A percentile compares a stretch with the other conserved stretches of the same genome.
Conservation (phyloP, 2,888 invertebrate genomes). For the Lithophane leautieri region DNA sequence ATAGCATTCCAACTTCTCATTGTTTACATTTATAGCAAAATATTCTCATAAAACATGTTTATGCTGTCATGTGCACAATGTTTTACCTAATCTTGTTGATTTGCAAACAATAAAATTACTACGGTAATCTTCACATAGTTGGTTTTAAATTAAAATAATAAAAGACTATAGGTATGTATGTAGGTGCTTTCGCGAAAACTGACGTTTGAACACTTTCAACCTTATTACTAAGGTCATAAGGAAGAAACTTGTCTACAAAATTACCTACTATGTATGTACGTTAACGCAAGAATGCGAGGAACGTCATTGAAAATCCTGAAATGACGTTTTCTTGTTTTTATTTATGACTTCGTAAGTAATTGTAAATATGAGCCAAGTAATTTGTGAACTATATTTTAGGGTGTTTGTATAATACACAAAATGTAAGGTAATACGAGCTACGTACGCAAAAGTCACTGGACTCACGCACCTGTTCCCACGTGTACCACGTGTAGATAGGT, state of each 20-base stretch:
- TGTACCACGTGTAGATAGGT: neutral
- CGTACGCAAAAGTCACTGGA: too few relatives aligned
- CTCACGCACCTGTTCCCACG: neutral
- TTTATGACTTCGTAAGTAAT: neutral
- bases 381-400: neutral
- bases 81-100: slow-evolving; percentile 51
- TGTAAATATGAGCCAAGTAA: neutral
- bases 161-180: neutral
- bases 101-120: slow-evolving; percentile 63
- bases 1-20: slow-evolving; percentile 32
- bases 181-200: neutral
- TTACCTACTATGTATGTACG: neutral
- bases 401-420: too few relatives aligned
- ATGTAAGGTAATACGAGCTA: too few relatives aligned
- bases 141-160: slow-evolving; percentile 29
- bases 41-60: slow-evolving; percentile 40
- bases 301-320: slow-evolving; percentile 6
- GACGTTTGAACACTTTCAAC: neutral
- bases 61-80: slow-evolving; percentile 30
- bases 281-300: neutral
- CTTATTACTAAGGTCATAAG: neutral
- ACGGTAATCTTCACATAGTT: slow-evolving; percentile 41
- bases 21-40: slow-evolving; percentile 39
- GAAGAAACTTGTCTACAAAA: neutral
- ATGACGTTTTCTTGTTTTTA: neutral